Base-by-base conservation (phyloP, 1,140 invertebrate genomes). In the Pararge aegeria region DNA sequence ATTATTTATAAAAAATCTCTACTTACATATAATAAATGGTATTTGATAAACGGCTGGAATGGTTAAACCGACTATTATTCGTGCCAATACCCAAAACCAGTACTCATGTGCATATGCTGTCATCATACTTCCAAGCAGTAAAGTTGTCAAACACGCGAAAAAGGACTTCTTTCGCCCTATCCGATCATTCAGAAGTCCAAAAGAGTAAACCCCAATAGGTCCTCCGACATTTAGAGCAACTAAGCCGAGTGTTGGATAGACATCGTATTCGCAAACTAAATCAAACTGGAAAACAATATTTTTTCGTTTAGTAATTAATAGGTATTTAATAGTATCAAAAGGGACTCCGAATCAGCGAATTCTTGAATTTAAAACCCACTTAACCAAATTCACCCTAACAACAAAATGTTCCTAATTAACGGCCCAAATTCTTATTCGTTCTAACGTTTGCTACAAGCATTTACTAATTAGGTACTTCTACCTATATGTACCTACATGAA, bases 1-100 rank as follows among this genome's bases (percentile, higher is more conserved):
- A n/a, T n/a, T n/a, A n/a, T n/a, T n/a, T n/a, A n/a, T n/a, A n/a
- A n/a, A n/a, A n/a, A 27, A 15, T 48, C 19, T 27, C 60, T 64
- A 91, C 93, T 95, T 91, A 97, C 97, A 96, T 75, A 98, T 97
- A 59, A 98, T 97, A 75, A 97, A 98, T 3, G 97, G 97, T 81
- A 98, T 97, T 90, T 98, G 96, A 87, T 97, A 98, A n/a, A 97
- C 94, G 3, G 96, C 96, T 7, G 96, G 96, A 69, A 97, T 96
- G 0, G 96, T 97, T 0, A 97, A 83, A 13, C 96, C 97, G 4
- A 97, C 96, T 49, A 97, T 91, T 10, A 94, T 91, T 67, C 96
- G 91, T 67, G 94, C 94, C 1, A 92, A 86, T 0, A 95, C 94
- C 95, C 97, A 98, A 40, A 92, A 93, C 93, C 94, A 95, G 79